phyloP scores from a whole-genome alignment of 1,140 invertebrate species.

The Conus ventricosus region DNA sequence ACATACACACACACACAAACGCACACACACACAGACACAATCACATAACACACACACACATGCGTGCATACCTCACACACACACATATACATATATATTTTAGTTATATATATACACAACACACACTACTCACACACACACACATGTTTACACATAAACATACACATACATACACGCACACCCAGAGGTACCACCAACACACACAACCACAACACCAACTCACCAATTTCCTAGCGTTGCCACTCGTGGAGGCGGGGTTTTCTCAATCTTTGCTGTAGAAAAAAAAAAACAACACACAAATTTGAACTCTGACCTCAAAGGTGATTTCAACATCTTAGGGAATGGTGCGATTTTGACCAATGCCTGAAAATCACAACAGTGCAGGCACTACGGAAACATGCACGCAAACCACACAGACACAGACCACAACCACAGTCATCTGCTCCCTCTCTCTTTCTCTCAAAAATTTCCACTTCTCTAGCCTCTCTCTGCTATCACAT shows the following conservation, averaged over 20 bases:
- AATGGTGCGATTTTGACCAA: neutral
- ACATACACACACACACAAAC: too few species aligned
- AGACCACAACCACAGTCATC: too few species aligned
- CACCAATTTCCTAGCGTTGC: too few species aligned
- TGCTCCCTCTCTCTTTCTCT: neutral
- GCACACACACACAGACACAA: too few species aligned
- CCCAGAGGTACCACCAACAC: neutral
- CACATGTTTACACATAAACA: too few species aligned
- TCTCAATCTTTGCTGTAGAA: slow-evolving; percentile 24
- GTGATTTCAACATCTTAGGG: too few species aligned
- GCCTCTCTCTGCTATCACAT: neutral
- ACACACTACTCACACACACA: neutral
- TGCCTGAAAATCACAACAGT: neutral
- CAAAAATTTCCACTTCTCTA: too few species aligned
- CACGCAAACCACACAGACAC: too few species aligned
- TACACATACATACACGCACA: too few species aligned
- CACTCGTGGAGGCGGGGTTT: neutral
- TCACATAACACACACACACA: too few species aligned
- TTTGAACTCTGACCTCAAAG: neutral
- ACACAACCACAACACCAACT: too few species aligned
- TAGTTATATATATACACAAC: neutral
- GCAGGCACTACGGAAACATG: neutral
- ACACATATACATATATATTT: neutral
- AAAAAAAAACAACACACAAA: too few species aligned
- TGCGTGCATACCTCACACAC: neutral